Conservation (phyloP, 2,888 invertebrate species). For the Athrips mouffetella region DNA sequence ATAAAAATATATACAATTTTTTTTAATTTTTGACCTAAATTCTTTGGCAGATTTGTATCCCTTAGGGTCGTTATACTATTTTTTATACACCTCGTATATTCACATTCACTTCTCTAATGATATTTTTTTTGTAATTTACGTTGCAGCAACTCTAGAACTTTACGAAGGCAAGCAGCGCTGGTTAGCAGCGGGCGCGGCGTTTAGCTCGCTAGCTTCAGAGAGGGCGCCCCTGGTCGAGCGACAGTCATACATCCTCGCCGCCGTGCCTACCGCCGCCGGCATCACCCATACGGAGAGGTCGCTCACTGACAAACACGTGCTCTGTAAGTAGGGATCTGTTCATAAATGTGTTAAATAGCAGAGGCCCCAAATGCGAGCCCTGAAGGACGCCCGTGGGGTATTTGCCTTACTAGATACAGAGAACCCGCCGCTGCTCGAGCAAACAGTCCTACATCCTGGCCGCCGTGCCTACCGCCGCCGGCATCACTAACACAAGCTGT, state of each 20-base stretch:
- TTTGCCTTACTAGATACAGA: no score
- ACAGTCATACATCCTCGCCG: conserved; percentile 91
- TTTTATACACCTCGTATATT: no score
- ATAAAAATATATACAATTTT: no score
- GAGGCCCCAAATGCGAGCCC: no score
- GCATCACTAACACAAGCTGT: conserved; percentile 83
- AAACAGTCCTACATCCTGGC: not conserved
- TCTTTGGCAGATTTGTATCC: no score
- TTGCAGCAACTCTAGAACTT: conserved; percentile 90
- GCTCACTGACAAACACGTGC: conserved; percentile 90
- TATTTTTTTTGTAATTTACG: not conserved
- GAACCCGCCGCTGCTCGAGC: not conserved
- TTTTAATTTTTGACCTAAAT: no score
- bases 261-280: conserved; percentile 87
- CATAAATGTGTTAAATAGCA: not conserved
- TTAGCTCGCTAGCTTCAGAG: conserved; percentile 89
- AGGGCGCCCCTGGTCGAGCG: conserved; percentile 87
- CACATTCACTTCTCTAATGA: no score
- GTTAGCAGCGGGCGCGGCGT: conserved; percentile 89
- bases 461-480: conserved; percentile 49
- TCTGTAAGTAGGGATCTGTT: conserved; percentile 79
- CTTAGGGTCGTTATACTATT: no score
- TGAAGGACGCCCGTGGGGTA: no score
- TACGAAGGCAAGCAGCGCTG: conserved; percentile 90
- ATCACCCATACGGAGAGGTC: conserved; percentile 95